These are phyloP conservation scores for cattle (Bos taurus) DNA, from an alignment of 2,113 vertebrate species.

Conservation along the genomic window DNA sequence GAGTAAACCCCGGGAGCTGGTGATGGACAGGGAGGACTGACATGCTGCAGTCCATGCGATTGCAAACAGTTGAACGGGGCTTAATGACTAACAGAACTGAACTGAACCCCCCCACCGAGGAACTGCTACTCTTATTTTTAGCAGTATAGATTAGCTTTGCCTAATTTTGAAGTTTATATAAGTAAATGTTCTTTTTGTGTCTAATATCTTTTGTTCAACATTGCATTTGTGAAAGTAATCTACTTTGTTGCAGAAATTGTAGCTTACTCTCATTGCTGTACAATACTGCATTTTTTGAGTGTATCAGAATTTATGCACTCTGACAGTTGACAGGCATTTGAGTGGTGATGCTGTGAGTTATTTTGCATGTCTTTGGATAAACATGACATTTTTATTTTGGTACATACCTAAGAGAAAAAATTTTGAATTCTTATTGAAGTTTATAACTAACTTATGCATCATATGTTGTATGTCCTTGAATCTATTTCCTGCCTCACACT, in stretches of 20 bases:
- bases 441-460: background rate
- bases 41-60: background rate
- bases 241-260: background rate
- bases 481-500: background rate
- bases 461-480: background rate
- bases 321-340: background rate
- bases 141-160: background rate
- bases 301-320: background rate
- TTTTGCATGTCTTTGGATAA: background rate
- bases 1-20: background rate
- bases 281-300: background rate
- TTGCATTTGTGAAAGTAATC: background rate
- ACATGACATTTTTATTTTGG: background rate
- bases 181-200: background rate
- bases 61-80: fast-evolving
- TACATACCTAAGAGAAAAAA: background rate
- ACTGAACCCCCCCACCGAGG: background rate
- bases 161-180: background rate
- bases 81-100: background rate
- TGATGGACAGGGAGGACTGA: background rate
- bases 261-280: background rate
- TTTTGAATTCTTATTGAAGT: background rate
- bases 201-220: background rate
- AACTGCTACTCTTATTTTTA: background rate
- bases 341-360: background rate